These are phyloP conservation scores for Lacerta agilis DNA, from an alignment of 2,797 vertebrate species.

Conservation along the genomic window DNA sequence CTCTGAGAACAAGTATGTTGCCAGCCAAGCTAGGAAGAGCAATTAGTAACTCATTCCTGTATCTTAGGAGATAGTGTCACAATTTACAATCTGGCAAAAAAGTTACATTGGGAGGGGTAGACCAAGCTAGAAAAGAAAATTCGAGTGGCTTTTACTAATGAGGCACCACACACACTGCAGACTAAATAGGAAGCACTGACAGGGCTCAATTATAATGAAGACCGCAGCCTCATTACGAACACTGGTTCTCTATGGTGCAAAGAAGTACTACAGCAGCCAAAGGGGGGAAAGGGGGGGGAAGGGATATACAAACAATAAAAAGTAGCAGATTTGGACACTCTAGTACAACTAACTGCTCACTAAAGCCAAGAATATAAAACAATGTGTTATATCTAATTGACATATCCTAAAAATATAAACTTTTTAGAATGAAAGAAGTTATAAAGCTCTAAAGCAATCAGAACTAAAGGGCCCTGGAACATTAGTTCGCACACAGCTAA, in stretches of 20 bases:
- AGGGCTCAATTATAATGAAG: constrained; percentile 70
- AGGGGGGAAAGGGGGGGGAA: constrained; percentile 41
- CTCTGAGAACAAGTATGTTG: neutral
- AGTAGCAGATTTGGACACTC: too few species aligned
- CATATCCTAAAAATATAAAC: neutral
- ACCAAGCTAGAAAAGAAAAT: constrained; percentile 52
- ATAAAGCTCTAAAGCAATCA: neutral
- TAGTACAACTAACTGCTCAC: neutral
- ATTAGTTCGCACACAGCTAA: neutral
- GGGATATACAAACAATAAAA: too few species aligned
- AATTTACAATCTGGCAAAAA: constrained; percentile 20
- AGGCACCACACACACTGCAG: constrained; percentile 61
- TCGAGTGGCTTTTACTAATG: constrained; percentile 69
- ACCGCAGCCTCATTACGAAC: constrained; percentile 69
- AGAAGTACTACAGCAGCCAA: constrained; percentile 54
- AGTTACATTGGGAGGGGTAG: constrained; percentile 39
- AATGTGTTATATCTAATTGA: neutral
- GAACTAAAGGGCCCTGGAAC: neutral
- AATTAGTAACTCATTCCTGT: constrained; percentile 63
- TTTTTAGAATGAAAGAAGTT: neutral
- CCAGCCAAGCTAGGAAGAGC: constrained; percentile 32
- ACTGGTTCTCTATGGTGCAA: constrained; percentile 64
- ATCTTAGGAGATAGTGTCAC: constrained; percentile 32
- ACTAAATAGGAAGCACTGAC: constrained; percentile 67
- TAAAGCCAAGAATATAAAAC: neutral